A percentile compares a stretch with the other conserved stretches of the same genome.
Conservation (phyloP, 2,888 invertebrate species). For the Rhorus exstirpatorius region DNA sequence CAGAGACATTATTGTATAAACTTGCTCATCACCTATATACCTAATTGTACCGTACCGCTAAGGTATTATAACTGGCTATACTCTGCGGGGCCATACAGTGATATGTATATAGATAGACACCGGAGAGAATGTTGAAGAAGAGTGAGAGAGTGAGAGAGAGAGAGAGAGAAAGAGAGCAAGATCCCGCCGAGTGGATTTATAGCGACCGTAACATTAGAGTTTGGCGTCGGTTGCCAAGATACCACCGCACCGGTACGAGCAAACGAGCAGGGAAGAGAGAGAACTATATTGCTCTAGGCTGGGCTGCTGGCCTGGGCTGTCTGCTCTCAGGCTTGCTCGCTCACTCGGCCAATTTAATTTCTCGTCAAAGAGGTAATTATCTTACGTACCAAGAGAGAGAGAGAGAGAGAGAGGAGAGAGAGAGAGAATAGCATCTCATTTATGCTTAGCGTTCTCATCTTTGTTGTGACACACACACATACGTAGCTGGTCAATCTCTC, state of each 20-base stretch:
- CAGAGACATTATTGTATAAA: neutral
- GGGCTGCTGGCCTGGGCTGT: slow-evolving; percentile 22
- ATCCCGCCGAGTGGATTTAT: slow-evolving; percentile 71
- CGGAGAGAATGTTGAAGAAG: no score
- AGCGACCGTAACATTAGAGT: slow-evolving; percentile 73
- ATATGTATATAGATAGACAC: slow-evolving; percentile 24
- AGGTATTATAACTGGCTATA: slow-evolving; percentile 28
- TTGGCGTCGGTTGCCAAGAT: slow-evolving; percentile 73
- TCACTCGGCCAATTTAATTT: slow-evolving; percentile 71
- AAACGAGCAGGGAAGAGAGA: slow-evolving; percentile 22
- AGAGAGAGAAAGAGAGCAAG: slow-evolving; percentile 26
- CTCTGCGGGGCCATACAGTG: neutral
- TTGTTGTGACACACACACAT: slow-evolving; percentile 16
- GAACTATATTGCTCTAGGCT: slow-evolving; percentile 1
- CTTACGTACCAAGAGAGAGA: slow-evolving; percentile 56
- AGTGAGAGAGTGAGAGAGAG: slow-evolving; percentile 30
- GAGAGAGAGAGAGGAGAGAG: neutral
- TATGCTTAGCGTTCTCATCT: slow-evolving; percentile 1
- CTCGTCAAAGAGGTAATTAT: slow-evolving; percentile 73
- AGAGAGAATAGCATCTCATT: slow-evolving; percentile 14
- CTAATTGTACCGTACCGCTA: neutral
- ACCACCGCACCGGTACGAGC: slow-evolving; percentile 60
- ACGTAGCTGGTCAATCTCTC: neutral
- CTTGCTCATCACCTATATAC: neutral
- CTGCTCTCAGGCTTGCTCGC: slow-evolving; percentile 36